These are phyloP conservation scores for Aldabrachelys gigantea DNA, from an alignment of 2,113 vertebrate species.

Conservation along the genomic window DNA sequence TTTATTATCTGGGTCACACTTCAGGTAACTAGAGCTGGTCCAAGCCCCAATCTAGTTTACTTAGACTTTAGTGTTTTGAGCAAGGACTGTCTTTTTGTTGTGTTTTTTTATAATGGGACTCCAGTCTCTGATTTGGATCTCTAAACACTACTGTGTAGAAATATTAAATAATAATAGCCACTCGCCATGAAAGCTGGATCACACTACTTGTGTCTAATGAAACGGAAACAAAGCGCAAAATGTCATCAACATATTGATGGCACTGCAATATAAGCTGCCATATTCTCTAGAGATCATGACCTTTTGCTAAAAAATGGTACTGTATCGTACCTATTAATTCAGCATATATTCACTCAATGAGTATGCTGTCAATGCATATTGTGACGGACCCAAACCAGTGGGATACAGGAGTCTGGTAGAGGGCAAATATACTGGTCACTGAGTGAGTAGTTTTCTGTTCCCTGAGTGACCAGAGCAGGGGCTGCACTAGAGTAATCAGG, in stretches of 20 bases:
- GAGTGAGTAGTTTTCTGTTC: no score
- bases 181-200: not conserved
- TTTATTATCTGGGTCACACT: not conserved
- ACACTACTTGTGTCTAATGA: not conserved
- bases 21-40: not conserved
- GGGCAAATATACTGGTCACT: no score
- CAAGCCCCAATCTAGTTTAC: not conserved
- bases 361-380: rapidly evolving
- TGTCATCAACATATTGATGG: not conserved
- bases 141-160: not conserved
- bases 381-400: no score
- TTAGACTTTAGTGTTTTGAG: not conserved
- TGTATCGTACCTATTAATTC: not conserved
- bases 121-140: not conserved
- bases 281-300: not conserved
- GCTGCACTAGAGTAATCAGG: no score
- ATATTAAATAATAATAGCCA: not conserved
- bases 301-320: no score
- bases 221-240: not conserved
- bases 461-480: no score
- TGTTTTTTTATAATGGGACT: not conserved
- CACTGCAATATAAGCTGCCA: not conserved
- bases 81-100: not conserved
- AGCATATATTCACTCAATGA: not conserved
- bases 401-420: no score